Evolutionary conservation across 2,113 vertebrate genomes (phyloP).

Genomic region (Hippotragus niger): DNA sequence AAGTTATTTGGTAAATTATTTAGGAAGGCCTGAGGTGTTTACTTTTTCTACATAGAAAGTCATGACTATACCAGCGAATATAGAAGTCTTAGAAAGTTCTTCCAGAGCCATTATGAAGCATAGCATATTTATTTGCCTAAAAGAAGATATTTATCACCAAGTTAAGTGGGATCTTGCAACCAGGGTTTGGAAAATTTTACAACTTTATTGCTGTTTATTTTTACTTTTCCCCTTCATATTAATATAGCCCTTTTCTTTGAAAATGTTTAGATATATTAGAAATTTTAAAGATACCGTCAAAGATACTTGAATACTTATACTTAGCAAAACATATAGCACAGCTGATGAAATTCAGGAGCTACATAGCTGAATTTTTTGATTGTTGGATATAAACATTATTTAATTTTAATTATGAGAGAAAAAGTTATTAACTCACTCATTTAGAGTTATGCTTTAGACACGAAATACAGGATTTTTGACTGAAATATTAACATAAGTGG

Average conservation of each 20-base stretch:
- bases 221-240: neutral
- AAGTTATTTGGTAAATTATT: neutral
- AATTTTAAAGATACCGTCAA: slow-evolving; percentile 10
- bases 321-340: neutral
- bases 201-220: slow-evolving; percentile 19
- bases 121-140: slow-evolving; percentile 20
- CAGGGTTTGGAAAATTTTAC: neutral
- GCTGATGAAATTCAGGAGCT: neutral
- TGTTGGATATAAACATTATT: neutral
- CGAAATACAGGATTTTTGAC: neutral
- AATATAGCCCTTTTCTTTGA: slow-evolving; percentile 14
- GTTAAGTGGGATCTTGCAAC: neutral
- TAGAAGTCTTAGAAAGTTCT: neutral
- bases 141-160: slow-evolving; percentile 23
- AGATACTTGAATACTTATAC: slow-evolving; percentile 14
- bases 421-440: neutral
- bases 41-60: slow-evolving; percentile 28
- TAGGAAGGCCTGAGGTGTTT: neutral
- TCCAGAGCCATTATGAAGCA: neutral
- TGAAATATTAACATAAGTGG: neutral
- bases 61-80: neutral
- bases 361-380: neutral
- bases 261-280: neutral
- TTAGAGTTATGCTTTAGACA: neutral
- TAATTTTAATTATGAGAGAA: neutral